phyloP scores from a whole-genome alignment of 2,113 vertebrate genomes.

The Montifringilla adamsi region DNA sequence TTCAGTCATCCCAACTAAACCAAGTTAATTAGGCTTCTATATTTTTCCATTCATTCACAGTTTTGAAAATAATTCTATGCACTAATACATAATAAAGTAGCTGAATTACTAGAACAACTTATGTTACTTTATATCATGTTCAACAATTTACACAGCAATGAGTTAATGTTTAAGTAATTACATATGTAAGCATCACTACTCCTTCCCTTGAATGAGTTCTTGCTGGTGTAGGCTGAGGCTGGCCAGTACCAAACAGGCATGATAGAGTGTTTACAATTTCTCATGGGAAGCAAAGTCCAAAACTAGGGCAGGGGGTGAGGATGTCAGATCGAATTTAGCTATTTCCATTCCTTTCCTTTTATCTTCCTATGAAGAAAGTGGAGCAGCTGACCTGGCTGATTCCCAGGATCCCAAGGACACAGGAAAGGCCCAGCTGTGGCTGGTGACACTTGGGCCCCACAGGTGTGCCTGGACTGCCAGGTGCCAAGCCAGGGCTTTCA shows the following conservation, averaged over 20 bases:
- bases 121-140: background rate
- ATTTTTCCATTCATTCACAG: background rate
- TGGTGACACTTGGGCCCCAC: accelerated
- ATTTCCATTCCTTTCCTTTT: background rate
- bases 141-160: background rate
- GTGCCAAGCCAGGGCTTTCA: background rate
- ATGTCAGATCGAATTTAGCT: background rate
- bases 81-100: background rate
- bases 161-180: background rate
- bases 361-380: too few species aligned
- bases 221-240: background rate
- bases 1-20: background rate
- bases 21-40: background rate
- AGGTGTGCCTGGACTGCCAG: too few species aligned
- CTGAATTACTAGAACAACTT: background rate
- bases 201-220: background rate
- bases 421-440: background rate
- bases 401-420: too few species aligned
- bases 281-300: background rate
- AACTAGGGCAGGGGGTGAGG: background rate
- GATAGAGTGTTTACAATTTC: background rate
- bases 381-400: background rate
- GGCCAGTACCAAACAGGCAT: background rate
- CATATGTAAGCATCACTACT: background rate
- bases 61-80: background rate